phyloP scores from a whole-genome alignment of 2,797 vertebrate genomes.

The Otolemur crassicaudatus region DNA sequence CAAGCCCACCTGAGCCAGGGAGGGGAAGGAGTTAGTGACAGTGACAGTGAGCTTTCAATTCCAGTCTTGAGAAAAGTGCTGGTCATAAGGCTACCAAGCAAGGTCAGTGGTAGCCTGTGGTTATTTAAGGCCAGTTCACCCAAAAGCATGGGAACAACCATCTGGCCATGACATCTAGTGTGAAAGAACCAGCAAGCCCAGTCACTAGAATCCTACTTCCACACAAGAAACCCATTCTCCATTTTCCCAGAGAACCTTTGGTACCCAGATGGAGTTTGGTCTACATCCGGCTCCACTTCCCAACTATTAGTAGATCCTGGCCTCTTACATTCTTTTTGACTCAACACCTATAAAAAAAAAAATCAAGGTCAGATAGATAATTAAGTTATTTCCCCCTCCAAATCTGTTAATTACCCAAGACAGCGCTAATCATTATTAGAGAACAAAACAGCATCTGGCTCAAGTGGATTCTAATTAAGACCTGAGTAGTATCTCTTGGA shows the following conservation, averaged over 20 bases:
- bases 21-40: neutral
- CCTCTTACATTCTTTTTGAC: constrained; percentile 38
- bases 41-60: neutral
- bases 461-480: constrained; percentile 76
- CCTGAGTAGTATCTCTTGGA: constrained; percentile 61
- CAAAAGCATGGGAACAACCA: neutral
- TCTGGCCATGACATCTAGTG: neutral
- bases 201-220: neutral
- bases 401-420: constrained; percentile 75
- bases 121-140: neutral
- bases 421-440: constrained; percentile 64
- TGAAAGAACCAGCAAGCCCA: neutral
- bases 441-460: constrained; percentile 62
- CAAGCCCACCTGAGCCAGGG: neutral
- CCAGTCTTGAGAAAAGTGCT: neutral
- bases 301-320: neutral
- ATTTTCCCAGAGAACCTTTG: neutral
- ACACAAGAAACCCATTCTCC: neutral
- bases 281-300: neutral
- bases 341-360: neutral
- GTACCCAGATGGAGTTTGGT: neutral
- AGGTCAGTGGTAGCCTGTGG: neutral
- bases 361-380: constrained; percentile 71
- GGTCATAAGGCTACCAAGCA: neutral
- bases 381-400: constrained; percentile 62